Percentiles rank a stretch among this genome's conserved stretches.
Conservation (phyloP, 2,797 vertebrate species). For the Eulemur albifrons region DNA sequence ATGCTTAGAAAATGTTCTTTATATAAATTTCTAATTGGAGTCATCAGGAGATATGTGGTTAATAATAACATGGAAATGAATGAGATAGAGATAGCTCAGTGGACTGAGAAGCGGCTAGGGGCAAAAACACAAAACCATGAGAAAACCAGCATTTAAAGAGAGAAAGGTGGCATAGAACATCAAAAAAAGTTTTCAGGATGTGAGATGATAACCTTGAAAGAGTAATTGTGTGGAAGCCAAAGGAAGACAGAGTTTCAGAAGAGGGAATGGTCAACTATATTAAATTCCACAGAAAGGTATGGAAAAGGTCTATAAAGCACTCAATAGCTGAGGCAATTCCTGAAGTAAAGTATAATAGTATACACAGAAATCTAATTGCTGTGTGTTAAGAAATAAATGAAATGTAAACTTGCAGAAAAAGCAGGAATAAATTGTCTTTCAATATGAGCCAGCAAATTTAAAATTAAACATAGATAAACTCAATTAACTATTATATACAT, state of each 20-base stretch:
- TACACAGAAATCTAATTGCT: not conserved
- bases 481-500: not conserved
- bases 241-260: not conserved
- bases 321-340: not conserved
- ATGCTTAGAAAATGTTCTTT: not conserved
- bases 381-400: not conserved
- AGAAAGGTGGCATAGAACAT: not conserved
- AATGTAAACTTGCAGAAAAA: not conserved
- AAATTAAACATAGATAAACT: conserved; percentile 17
- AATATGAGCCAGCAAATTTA: not conserved
- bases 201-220: not conserved
- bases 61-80: not conserved
- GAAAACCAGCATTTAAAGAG: not conserved
- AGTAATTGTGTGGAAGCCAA: not conserved
- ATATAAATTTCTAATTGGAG: not conserved
- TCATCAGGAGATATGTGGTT: not conserved
- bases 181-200: not conserved
- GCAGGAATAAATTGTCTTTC: not conserved
- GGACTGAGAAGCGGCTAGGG: not conserved
- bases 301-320: not conserved
- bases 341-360: not conserved
- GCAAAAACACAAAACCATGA: not conserved
- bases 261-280: not conserved
- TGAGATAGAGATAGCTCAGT: not conserved
- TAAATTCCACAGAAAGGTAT: not conserved